phyloP scores from a whole-genome alignment of 2,888 invertebrate species.

The Icerya purchasi region DNA sequence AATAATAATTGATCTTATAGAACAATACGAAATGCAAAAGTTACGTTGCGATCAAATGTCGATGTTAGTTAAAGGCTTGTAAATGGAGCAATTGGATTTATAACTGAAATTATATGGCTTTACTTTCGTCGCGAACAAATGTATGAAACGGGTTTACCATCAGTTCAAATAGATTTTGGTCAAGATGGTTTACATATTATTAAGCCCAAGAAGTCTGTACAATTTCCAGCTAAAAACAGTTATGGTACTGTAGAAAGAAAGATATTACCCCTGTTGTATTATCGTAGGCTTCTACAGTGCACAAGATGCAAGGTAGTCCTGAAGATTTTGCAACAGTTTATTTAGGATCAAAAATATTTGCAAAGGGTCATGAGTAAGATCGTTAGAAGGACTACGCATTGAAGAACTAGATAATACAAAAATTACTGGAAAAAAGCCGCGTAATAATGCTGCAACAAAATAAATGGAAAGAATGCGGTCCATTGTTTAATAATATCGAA shows the following conservation, averaged over 20 bases:
- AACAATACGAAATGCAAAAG: too few species aligned
- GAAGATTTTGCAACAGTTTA: conserved; percentile 16
- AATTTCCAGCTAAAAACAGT: conserved; percentile 11
- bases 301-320: conserved; percentile 11
- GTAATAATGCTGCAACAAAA: too few species aligned
- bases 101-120: conserved; percentile 19
- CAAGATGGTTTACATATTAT: conserved; percentile 17
- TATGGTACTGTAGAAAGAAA: conserved; percentile 5
- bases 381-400: conserved; percentile 13
- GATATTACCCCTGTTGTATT: conserved; percentile 8
- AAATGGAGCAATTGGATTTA: conserved; percentile 18
- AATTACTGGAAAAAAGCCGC: too few species aligned
- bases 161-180: conserved; percentile 4
- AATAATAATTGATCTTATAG: too few species aligned
- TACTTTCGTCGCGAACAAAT: conserved; percentile 4
- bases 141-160: conserved; percentile 11
- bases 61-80: conserved; percentile 17
- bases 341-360: conserved; percentile 14
- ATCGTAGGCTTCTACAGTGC: too few species aligned
- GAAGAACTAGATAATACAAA: too few species aligned
- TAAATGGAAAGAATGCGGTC: too few species aligned
- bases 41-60: conserved; percentile 19
- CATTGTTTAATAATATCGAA: too few species aligned
- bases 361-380: conserved; percentile 15
- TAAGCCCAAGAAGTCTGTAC: conserved; percentile 12